These are phyloP conservation scores for Cephus pulcher DNA, from an alignment of 2,888 invertebrate species.

Conservation along the genomic window DNA sequence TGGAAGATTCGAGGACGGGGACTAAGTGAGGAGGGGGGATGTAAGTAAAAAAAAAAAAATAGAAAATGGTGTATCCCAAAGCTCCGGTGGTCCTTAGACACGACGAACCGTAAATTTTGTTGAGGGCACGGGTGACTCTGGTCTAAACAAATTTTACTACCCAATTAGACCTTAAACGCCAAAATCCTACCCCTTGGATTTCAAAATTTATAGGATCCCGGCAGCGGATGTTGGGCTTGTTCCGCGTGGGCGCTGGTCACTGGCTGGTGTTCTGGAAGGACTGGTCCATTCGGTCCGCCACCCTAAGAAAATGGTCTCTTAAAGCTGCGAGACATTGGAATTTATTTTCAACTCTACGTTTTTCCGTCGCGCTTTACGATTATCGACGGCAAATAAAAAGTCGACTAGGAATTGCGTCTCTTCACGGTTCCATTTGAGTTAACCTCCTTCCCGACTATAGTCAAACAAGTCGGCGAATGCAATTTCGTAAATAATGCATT, in stretches of 20 bases:
- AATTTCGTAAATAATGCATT: too few relatives aligned
- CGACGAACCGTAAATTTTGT: conserved; percentile 40
- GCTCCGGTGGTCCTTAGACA: conserved; percentile 30
- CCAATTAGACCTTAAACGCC: conserved; percentile 40
- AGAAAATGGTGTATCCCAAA: conserved; percentile 17
- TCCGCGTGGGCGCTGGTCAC: background rate
- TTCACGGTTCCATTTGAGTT: too few relatives aligned
- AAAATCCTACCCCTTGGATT: conserved; percentile 24
- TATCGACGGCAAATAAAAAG: background rate
- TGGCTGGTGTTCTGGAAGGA: background rate
- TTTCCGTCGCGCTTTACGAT: background rate
- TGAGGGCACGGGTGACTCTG: conserved; percentile 22
- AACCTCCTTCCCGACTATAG: too few relatives aligned
- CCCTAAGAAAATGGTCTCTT: background rate
- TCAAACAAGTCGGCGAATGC: too few relatives aligned
- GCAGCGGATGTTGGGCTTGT: conserved; percentile 5
- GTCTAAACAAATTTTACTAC: conserved; percentile 29
- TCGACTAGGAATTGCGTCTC: too few relatives aligned
- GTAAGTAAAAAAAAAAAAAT: conserved; percentile 16
- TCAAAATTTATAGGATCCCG: conserved; percentile 22
- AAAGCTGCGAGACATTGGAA: conserved; percentile 47
- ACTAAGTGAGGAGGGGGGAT: background rate
- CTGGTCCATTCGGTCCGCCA: background rate
- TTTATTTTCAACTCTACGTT: conserved; percentile 47
- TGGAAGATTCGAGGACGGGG: too few relatives aligned